A percentile compares a stretch with the other conserved stretches of the same genome.
phyloP scores from a whole-genome alignment of 2,888 invertebrate genomes.

The Lomographa bimaculata region DNA sequence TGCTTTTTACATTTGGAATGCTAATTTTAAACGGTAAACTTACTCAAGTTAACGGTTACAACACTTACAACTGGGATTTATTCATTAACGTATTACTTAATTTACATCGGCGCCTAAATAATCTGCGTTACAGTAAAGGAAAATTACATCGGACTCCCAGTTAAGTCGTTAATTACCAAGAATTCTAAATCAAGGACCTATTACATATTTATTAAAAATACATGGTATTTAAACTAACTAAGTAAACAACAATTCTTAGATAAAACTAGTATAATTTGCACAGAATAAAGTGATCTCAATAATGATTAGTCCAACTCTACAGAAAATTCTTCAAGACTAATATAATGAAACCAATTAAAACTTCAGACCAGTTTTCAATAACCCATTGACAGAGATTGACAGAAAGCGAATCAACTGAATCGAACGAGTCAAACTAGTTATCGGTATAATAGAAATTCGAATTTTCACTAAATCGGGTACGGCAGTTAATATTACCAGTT shows the following conservation, averaged over 20 bases:
- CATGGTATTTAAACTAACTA: too few species aligned
- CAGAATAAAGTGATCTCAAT: too few species aligned
- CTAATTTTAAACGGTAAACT: constrained; percentile 4
- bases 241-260: too few species aligned
- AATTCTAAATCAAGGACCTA: too few species aligned
- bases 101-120: background rate
- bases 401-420: constrained; percentile 11
- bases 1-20: constrained; percentile 11
- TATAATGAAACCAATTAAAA: too few species aligned
- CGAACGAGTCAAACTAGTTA: constrained; percentile 11
- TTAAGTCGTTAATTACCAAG: too few species aligned
- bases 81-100: constrained; percentile 6
- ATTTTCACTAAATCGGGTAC: constrained; percentile 11
- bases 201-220: too few species aligned
- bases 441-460: constrained; percentile 6
- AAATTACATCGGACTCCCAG: too few species aligned
- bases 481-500: constrained; percentile 8
- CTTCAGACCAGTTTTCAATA: constrained; percentile 15
- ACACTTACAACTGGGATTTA: background rate
- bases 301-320: too few species aligned
- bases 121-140: too few species aligned
- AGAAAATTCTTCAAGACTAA: too few species aligned
- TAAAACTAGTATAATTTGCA: too few species aligned
- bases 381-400: constrained; percentile 9
- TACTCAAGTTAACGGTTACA: constrained; percentile 1